phyloP scores from a whole-genome alignment of 2,888 invertebrate species.

The Galerucella nymphaeae region DNA sequence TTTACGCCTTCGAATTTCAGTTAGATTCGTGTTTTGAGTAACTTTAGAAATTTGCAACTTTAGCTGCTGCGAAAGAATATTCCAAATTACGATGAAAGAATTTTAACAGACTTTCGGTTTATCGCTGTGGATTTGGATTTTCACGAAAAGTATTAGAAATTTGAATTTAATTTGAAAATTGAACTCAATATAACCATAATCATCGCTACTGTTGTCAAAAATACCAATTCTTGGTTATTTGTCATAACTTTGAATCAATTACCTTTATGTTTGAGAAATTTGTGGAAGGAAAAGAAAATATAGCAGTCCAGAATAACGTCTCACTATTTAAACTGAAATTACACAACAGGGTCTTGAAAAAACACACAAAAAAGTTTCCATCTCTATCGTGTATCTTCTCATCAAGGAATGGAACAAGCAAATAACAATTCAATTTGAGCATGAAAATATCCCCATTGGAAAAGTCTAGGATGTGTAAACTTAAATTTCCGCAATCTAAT shows the following conservation, averaged over 20 bases:
- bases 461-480: no score
- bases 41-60: conserved; percentile 32
- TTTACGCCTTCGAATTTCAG: conserved; percentile 33
- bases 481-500: no score
- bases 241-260: not conserved
- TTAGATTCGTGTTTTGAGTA: conserved; percentile 33
- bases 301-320: no score
- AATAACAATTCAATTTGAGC: no score
- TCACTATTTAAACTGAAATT: no score
- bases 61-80: conserved; percentile 21
- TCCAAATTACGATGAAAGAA: conserved; percentile 27
- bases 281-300: no score
- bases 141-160: not conserved
- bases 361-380: no score
- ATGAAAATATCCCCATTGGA: no score
- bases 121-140: not conserved
- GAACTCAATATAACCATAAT: not conserved
- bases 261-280: no score
- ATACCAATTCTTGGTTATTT: not conserved
- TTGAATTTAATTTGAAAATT: not conserved
- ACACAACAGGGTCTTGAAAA: no score
- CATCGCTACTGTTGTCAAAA: not conserved
- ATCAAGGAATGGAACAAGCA: no score
- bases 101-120: conserved; percentile 22
- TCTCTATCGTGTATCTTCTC: no score